Conservation (phyloP, 1,140 invertebrate species). For the Nilaparvata lugens region DNA sequence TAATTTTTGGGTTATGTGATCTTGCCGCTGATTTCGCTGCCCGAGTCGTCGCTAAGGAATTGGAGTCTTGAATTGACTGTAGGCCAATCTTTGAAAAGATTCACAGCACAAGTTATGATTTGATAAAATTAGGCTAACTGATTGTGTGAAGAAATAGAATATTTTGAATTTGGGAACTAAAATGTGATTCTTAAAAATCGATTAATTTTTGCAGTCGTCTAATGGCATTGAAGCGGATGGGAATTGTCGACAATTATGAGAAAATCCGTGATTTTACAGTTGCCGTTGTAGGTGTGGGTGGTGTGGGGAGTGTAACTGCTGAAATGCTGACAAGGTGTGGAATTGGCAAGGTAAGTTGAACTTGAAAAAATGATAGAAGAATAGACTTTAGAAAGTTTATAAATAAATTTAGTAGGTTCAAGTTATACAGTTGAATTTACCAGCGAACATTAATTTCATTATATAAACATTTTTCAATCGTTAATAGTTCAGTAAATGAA, state of each 20-base stretch:
- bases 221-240: slow-evolving; percentile 98
- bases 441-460: too few relatives aligned
- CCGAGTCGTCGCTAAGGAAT: neutral
- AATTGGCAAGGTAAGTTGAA: slow-evolving; percentile 85
- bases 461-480: too few relatives aligned
- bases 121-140: neutral
- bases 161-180: slow-evolving; percentile 10
- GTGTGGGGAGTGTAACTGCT: slow-evolving; percentile 97
- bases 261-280: slow-evolving; percentile 85
- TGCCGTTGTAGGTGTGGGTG: slow-evolving; percentile 95
- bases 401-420: too few relatives aligned
- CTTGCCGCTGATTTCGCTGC: too few relatives aligned
- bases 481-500: too few relatives aligned
- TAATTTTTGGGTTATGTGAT: too few relatives aligned
- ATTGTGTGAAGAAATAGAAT: neutral
- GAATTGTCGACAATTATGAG: slow-evolving; percentile 98
- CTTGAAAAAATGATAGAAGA: too few relatives aligned
- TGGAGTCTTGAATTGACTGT: neutral
- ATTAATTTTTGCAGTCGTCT: slow-evolving; percentile 62
- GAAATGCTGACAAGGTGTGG: slow-evolving; percentile 99
- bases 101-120: neutral
- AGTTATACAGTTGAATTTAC: too few relatives aligned
- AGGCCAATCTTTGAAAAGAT: neutral
- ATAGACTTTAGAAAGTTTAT: too few relatives aligned
- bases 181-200: neutral